These are phyloP conservation scores for Zophobas morio DNA, from an alignment of 1,140 invertebrate species.

Conservation along the genomic window DNA sequence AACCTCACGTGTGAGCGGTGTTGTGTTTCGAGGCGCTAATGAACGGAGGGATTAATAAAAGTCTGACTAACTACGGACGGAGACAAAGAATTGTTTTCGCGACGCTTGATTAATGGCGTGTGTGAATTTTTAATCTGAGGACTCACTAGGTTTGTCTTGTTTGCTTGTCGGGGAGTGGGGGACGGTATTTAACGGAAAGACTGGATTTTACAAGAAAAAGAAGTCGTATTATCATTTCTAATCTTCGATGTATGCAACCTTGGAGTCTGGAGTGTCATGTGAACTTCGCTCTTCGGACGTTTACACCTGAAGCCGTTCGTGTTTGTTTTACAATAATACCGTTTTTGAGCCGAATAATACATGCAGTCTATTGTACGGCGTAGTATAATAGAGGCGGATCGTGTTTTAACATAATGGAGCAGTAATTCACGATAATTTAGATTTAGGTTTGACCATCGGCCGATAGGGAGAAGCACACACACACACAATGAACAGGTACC, in stretches of 20 bases:
- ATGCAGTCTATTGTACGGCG: slow-evolving; percentile 14
- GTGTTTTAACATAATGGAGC: slow-evolving; percentile 43
- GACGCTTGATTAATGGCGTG: too few relatives aligned
- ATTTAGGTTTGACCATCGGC: slow-evolving; percentile 34
- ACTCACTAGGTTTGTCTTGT: too few relatives aligned
- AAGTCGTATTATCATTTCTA: not conserved
- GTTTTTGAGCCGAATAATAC: slow-evolving; percentile 27
- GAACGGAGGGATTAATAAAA: not conserved
- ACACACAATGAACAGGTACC: slow-evolving; percentile 46
- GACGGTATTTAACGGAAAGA: too few relatives aligned
- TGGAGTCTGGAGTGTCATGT: too few relatives aligned
- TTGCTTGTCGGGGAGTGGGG: too few relatives aligned
- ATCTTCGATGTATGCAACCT: not conserved
- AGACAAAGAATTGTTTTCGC: too few relatives aligned
- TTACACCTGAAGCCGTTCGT: not conserved
- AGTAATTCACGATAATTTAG: slow-evolving; percentile 44
- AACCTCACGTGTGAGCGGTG: slow-evolving; percentile 37
- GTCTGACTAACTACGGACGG: not conserved
- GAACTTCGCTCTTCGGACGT: too few relatives aligned
- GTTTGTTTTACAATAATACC: slow-evolving; percentile 16
- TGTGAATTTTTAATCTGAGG: too few relatives aligned
- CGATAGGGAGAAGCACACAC: slow-evolving; percentile 31
- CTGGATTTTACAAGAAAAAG: too few relatives aligned
- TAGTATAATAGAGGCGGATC: slow-evolving; percentile 34
- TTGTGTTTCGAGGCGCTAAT: slow-evolving; percentile 29